Evolutionary conservation across 2,797 vertebrate species (phyloP).

Genomic region (Sternotherus odoratus): DNA sequence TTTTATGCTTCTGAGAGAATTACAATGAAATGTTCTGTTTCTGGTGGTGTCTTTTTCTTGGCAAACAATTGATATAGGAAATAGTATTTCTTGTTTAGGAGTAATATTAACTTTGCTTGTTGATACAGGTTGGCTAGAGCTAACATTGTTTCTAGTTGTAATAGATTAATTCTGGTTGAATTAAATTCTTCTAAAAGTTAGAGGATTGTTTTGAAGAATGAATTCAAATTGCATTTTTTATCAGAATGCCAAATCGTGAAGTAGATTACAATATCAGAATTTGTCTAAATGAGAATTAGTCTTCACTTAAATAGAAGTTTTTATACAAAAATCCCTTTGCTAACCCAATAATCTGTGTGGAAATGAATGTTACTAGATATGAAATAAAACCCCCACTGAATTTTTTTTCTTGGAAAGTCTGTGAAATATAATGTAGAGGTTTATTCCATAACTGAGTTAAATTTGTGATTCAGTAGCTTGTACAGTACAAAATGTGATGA

Average conservation of each 20-base stretch:
- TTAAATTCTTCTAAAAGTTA: neutral
- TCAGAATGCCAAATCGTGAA: neutral
- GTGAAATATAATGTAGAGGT: neutral
- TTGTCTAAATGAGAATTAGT: neutral
- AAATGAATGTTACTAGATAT: neutral
- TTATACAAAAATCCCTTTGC: neutral
- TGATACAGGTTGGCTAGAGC: no score
- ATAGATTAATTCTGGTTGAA: neutral
- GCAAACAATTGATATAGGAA: neutral
- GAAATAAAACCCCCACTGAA: neutral
- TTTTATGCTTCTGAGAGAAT: neutral
- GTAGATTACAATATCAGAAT: neutral
- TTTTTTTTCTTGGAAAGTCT: neutral
- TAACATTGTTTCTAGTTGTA: no score
- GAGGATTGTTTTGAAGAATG: neutral
- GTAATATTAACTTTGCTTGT: no score
- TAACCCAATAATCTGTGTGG: neutral
- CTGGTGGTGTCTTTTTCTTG: neutral
- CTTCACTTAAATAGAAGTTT: neutral
- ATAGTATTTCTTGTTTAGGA: no score
- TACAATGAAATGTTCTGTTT: neutral
- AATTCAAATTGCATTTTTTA: neutral
- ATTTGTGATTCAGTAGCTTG: neutral
- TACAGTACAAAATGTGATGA: neutral
- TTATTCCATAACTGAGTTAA: neutral